phyloP scores from a whole-genome alignment of 2,888 invertebrate genomes.

The Litoditis marina region DNA sequence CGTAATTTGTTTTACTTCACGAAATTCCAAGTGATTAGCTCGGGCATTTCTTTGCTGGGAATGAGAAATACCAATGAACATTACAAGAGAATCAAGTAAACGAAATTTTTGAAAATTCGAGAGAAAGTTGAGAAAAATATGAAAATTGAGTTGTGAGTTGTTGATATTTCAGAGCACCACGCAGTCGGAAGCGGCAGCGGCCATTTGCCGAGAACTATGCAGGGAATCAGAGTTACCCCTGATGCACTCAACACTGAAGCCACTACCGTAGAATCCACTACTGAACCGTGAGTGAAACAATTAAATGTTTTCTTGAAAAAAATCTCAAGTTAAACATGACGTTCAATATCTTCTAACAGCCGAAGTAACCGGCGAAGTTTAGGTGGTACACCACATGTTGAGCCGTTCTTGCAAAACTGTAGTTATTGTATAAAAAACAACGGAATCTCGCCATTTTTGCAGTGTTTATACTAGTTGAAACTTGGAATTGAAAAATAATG shows the following conservation, averaged over 20 bases:
- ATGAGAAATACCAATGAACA: too few relatives aligned
- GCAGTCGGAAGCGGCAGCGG: not conserved
- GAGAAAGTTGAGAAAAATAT: too few relatives aligned
- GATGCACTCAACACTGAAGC: constrained; percentile 13
- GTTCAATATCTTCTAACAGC: not conserved
- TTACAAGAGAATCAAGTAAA: constrained; percentile 8
- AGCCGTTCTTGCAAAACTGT: too few relatives aligned
- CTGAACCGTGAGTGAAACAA: not conserved
- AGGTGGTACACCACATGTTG: not conserved
- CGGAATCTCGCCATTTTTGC: too few relatives aligned
- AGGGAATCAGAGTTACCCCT: constrained; percentile 34
- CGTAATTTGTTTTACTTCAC: too few relatives aligned
- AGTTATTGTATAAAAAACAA: too few relatives aligned
- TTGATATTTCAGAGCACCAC: too few relatives aligned
- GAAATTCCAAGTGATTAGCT: not conserved
- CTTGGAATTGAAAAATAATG: too few relatives aligned
- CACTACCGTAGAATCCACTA: too few relatives aligned
- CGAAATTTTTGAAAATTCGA: too few relatives aligned
- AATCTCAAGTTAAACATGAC: not conserved
- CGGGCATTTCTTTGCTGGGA: not conserved
- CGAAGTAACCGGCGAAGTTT: not conserved
- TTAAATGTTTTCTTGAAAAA: not conserved
- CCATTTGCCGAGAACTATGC: constrained; percentile 28
- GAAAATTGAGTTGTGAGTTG: too few relatives aligned
- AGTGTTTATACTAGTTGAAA: too few relatives aligned